phyloP scores from a whole-genome alignment of 2,797 vertebrate genomes.

The Sebastes vulpes region DNA sequence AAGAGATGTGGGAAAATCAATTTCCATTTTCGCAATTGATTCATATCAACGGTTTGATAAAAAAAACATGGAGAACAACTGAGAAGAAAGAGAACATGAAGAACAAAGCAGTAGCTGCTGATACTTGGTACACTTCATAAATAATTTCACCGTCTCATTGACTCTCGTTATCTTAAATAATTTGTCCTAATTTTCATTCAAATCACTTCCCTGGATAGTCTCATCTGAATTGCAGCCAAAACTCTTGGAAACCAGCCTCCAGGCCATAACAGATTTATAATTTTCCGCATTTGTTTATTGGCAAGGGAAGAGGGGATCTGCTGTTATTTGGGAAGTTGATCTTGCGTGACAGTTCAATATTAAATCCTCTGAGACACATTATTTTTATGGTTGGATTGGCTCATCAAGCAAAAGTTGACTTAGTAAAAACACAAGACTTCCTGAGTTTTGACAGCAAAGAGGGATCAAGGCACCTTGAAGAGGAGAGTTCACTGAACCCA shows the following conservation, averaged over 20 bases:
- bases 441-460: background rate
- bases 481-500: background rate
- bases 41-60: background rate
- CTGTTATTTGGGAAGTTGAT: conserved; percentile 63
- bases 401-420: background rate
- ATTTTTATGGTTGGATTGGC: conserved; percentile 35
- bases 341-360: conserved; percentile 68
- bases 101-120: background rate
- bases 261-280: conserved; percentile 43
- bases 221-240: conserved; percentile 26
- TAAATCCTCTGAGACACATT: conserved; percentile 43
- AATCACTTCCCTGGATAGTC: background rate
- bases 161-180: background rate
- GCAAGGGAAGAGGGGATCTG: conserved; percentile 17
- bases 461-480: background rate
- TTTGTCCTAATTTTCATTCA: conserved; percentile 29
- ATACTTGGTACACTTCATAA: background rate
- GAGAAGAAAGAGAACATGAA: background rate
- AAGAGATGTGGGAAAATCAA: conserved; percentile 2
- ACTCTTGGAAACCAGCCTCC: conserved; percentile 20
- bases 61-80: background rate
- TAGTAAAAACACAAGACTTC: background rate
- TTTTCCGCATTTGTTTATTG: conserved; percentile 49
- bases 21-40: conserved; percentile 25
- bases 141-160: background rate